These are phyloP conservation scores for Timema podura DNA, from an alignment of 2,888 invertebrate species.

Conservation along the genomic window DNA sequence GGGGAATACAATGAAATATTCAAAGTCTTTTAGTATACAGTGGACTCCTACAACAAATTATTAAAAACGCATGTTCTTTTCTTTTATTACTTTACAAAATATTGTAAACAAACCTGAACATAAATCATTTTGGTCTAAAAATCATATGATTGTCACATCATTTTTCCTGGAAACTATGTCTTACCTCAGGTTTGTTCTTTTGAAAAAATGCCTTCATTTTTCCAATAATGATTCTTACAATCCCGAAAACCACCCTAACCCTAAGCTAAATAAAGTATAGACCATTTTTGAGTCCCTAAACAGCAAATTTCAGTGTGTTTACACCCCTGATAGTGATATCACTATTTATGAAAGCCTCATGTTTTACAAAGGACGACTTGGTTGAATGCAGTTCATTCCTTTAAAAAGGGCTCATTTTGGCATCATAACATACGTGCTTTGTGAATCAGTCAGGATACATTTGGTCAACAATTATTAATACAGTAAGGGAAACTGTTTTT, in stretches of 20 bases:
- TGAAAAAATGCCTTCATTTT: not conserved
- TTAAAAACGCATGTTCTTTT: not conserved
- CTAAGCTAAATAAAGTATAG: not conserved
- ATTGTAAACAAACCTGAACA: not conserved
- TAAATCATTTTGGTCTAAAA: not conserved
- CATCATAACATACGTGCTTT: not conserved
- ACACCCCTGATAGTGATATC: no score
- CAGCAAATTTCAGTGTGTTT: not conserved
- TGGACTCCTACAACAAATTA: conserved; percentile 1
- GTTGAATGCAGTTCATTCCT: no score
- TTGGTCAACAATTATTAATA: not conserved
- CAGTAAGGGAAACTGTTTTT: no score
- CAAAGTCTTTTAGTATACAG: not conserved
- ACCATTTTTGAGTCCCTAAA: not conserved
- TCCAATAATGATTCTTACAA: not conserved
- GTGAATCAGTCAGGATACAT: conserved; percentile 13
- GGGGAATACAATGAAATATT: not conserved
- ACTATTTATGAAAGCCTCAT: no score
- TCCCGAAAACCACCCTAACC: not conserved
- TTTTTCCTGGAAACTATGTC: not conserved
- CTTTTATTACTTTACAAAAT: conserved; percentile 7
- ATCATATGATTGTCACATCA: not conserved
- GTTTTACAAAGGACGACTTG: no score
- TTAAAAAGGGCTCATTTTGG: not conserved
- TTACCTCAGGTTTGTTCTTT: not conserved